Conservation (phyloP, 2,797 vertebrate species). For the Cirrhinus molitorella region DNA sequence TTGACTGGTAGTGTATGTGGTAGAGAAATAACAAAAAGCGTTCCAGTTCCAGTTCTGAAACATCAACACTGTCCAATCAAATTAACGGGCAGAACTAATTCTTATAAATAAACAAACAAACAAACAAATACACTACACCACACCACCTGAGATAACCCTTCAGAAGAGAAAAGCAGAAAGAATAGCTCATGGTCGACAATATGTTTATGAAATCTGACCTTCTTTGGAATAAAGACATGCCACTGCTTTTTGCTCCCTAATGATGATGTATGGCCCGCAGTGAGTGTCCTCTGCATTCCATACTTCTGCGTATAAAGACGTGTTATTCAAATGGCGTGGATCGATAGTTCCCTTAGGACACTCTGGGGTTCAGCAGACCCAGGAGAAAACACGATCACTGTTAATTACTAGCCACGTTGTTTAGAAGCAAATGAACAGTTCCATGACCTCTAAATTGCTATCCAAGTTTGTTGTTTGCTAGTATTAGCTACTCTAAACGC, state of each 20-base stretch:
- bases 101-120: not conserved
- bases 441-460: conserved; percentile 15
- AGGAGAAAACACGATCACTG: conserved; percentile 11
- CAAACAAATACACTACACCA: not conserved
- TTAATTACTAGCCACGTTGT: not conserved
- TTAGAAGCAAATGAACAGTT: not conserved
- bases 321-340: conserved; percentile 39
- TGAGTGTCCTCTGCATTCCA: conserved; percentile 25
- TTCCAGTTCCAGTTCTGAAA: not conserved
- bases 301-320: conserved; percentile 18
- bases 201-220: conserved; percentile 30
- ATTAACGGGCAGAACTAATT: not conserved
- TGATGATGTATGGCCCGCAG: conserved; percentile 45
- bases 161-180: not conserved
- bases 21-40: not conserved
- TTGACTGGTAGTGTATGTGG: too few species aligned
- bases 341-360: conserved; percentile 32
- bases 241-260: conserved; percentile 33
- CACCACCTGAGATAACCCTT: not conserved
- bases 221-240: conserved; percentile 19
- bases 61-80: not conserved
- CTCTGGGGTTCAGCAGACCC: conserved; percentile 2
- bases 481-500: not conserved
- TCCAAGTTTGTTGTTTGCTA: not conserved
- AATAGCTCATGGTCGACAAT: not conserved